Evolutionary conservation across 1,140 invertebrate species (phyloP), one percentile per base, ranked within the genome.

Genomic region (Cepaea nemoralis): DNA sequence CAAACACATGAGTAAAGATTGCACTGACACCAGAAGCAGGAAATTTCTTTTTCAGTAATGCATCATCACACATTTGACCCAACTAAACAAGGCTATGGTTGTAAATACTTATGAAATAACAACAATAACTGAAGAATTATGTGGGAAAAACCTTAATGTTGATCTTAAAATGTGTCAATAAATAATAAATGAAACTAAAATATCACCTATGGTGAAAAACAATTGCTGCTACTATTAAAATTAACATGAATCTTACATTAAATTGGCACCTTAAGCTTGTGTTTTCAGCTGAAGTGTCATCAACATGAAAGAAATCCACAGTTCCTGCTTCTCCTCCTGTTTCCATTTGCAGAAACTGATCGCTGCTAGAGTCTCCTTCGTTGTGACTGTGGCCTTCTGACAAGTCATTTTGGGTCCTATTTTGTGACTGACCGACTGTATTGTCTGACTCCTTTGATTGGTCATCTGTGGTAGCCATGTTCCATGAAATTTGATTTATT

Each of bases 401-500:
- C 59, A 31, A 31, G 33, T 16, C 6, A 31, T 63, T 31, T 63
- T 27, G n/a, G 27, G 50, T 19, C 27, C 5, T 16, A 63, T 31
- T 31, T 63, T 31, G 1, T 63, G 59, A 63, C 22, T 63, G 59
- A 27, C 59, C 33, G n/a, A 63, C 33, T 1, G 16, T 31, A 31
- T 63, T 3, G 27, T 31, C 27, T 63, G 59, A 63, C 22, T 63
- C 59, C 33, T 63, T 31, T 31, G 27, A 63, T 27, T 31, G n/a
- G 16, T 1, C 16, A 12, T 63, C 59, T 27, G 16, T 31, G 16
- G 10, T 39, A 22, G 69, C 40, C 35, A 69, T 35, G 37, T 35
- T 63, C 40, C 42, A 45, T 10, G 22, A 42, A 22, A 83, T 33
- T 19, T 81, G 81, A 1, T 73, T 71, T 0, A 83, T 80, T 69